Evolutionary conservation across 2,797 vertebrate genomes (phyloP), one percentile per base, ranked within the genome.

Genomic region (Hoplostethus mediterraneus): DNA sequence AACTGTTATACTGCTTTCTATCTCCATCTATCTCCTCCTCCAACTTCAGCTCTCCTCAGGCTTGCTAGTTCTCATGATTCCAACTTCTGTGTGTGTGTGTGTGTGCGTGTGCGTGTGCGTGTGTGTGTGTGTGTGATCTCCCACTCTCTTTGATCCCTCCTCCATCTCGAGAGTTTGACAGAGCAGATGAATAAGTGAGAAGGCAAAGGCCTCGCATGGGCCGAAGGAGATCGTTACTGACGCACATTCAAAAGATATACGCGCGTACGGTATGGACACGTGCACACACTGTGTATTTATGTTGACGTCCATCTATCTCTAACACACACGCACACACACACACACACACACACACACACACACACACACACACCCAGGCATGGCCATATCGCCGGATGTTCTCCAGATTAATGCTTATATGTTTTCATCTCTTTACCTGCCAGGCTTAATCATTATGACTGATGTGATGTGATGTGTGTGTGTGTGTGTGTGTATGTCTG

Each of bases 91-190:
- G 21, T 21, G 6, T 47, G 45, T 47, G 48, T 17, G n/a, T 49
- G 48, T 42, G 70, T 49, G 69, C 74, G 45, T 47, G 48, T 17
- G n/a, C 21, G 48, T 42, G 70, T 49, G 69, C 74, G 71, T 14
- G 33, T 67, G 52, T 72, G 58, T 92, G 85, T 87, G 88, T 75
- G 64, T 90, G 84, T 90, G 81, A 87, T 91, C 77, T 55, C 40
- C 21, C 31, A 49, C 53, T 67, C 21, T 54, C 69, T 61, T 61
- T 77, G 67, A 73, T 45, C 40, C 52, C 79, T 81, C 67, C 58
- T 84, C 77, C 63, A 58, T 84, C 81, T 79, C 78, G 54, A 77
- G 80, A 71, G 74, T 81, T 71, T 88, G 85, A 87, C 69, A 59
- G 57, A 58, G 59, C 67, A 47, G 47, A 73, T 57, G 52, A 81